These are phyloP conservation scores for Liopterus haemorrhoidalis DNA, from an alignment of 2,888 invertebrate genomes.

Conservation along the genomic window DNA sequence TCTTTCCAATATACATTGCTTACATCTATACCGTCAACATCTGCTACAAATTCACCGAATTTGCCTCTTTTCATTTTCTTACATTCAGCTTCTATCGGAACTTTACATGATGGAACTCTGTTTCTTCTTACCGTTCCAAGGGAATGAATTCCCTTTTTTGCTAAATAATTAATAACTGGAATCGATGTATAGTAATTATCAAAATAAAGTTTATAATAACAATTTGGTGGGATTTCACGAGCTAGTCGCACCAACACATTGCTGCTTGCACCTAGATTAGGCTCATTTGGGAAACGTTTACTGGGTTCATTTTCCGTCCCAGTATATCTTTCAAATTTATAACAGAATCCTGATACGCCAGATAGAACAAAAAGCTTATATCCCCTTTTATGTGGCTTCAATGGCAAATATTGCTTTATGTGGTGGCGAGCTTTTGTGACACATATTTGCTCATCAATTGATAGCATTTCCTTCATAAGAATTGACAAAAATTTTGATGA, in stretches of 20 bases:
- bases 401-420: slow-evolving; percentile 38
- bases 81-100: slow-evolving; percentile 34
- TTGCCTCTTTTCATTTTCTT: slow-evolving; percentile 33
- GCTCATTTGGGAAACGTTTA: slow-evolving; percentile 30
- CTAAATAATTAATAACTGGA: slow-evolving; percentile 32
- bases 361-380: slow-evolving; percentile 34
- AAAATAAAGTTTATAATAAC: slow-evolving; percentile 38
- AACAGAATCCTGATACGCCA: slow-evolving; percentile 34
- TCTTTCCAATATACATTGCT: slow-evolving; percentile 31
- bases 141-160: slow-evolving; percentile 34
- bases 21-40: slow-evolving; percentile 29
- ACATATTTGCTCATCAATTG: slow-evolving; percentile 35
- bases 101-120: slow-evolving; percentile 37
- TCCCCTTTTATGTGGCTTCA: slow-evolving; percentile 42
- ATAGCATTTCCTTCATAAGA: slow-evolving; percentile 29
- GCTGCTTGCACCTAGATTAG: slow-evolving; percentile 36
- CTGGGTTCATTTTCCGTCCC: slow-evolving; percentile 32
- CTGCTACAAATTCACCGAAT: slow-evolving; percentile 31
- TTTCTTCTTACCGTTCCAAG: slow-evolving; percentile 37
- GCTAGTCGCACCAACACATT: slow-evolving; percentile 39
- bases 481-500: slow-evolving; percentile 24
- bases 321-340: slow-evolving; percentile 38
- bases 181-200: slow-evolving; percentile 38
- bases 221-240: slow-evolving; percentile 33
- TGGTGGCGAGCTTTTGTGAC: slow-evolving; percentile 30